phyloP scores from a whole-genome alignment of 2,888 invertebrate species.

The Melolontha melolontha region DNA sequence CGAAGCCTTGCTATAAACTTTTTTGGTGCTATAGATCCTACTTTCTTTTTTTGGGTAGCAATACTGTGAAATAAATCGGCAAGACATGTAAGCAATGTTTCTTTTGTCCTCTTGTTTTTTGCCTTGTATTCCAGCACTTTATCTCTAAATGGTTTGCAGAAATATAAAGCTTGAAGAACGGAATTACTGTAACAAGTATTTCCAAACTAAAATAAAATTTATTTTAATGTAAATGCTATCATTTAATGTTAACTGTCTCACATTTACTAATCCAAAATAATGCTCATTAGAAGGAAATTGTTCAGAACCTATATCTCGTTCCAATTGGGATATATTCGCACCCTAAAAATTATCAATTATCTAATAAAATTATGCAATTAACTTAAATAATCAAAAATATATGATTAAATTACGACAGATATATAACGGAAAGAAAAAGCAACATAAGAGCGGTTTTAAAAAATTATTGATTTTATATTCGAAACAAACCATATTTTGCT shows the following conservation, averaged over 20 bases:
- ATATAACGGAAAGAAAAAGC: slow-evolving; percentile 8
- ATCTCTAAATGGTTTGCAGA: slow-evolving; percentile 99
- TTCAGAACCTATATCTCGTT: slow-evolving; percentile 99
- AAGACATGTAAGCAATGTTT: slow-evolving; percentile 96
- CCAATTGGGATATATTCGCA: slow-evolving; percentile 98
- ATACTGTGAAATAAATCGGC: slow-evolving; percentile 99
- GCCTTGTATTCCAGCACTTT: slow-evolving; percentile 98
- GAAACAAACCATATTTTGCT: slow-evolving; percentile 62
- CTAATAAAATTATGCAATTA: slow-evolving; percentile 39
- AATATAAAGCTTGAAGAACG: slow-evolving; percentile 98
- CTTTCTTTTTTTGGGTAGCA: slow-evolving; percentile 99
- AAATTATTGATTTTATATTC: slow-evolving; percentile 17
- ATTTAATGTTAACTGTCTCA: slow-evolving; percentile 69
- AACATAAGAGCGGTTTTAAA: slow-evolving; percentile 12
- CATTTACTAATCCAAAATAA: slow-evolving; percentile 99
- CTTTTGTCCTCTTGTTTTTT: slow-evolving; percentile 94
- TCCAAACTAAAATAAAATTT: slow-evolving; percentile 81
- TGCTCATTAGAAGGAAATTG: slow-evolving; percentile 99
- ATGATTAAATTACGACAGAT: slow-evolving; percentile 11
- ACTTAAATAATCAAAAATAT: slow-evolving; percentile 34
- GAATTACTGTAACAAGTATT: slow-evolving; percentile 99
- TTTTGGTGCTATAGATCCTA: slow-evolving; percentile 99
- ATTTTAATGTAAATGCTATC: slow-evolving; percentile 12
- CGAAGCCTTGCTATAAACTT: slow-evolving; percentile 98
- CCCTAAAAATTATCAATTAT: slow-evolving; percentile 75